A percentile compares a stretch with the other conserved stretches of the same genome.
Conservation (phyloP, 2,113 vertebrate species). For the Crotalus helleri region DNA sequence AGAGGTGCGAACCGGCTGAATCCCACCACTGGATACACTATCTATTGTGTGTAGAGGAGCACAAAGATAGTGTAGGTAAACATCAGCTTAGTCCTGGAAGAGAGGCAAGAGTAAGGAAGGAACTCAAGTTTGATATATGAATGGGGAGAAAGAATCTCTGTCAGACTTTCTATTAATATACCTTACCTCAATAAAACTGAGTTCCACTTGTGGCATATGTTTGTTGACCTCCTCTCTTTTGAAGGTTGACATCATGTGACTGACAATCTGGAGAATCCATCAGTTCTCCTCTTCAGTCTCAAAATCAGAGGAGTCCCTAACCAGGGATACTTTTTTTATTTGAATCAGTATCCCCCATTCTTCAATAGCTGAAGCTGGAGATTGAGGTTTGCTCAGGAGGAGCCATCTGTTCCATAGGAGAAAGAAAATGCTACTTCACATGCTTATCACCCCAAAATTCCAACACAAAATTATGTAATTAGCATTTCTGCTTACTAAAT, state of each 20-base stretch:
- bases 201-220: not conserved
- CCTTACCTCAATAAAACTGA: not conserved
- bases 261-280: not conserved
- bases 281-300: not conserved
- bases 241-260: not conserved
- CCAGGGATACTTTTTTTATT: not conserved
- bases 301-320: not conserved
- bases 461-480: not conserved
- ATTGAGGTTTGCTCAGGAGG: not conserved
- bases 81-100: not conserved
- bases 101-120: not conserved
- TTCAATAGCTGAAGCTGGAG: not conserved
- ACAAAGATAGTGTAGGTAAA: not conserved
- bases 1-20: no score
- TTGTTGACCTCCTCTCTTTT: not conserved
- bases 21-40: not conserved
- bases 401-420: not conserved
- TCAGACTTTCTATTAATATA: not conserved
- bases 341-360: not conserved
- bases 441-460: not conserved
- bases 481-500: not conserved
- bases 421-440: not conserved
- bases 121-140: not conserved
- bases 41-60: not conserved
- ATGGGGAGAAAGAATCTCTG: not conserved